Percentiles rank a stretch among this genome's conserved stretches.
These are phyloP conservation scores for Folsomia candida DNA, from an alignment of 2,888 invertebrate species.

Conservation along the genomic window DNA sequence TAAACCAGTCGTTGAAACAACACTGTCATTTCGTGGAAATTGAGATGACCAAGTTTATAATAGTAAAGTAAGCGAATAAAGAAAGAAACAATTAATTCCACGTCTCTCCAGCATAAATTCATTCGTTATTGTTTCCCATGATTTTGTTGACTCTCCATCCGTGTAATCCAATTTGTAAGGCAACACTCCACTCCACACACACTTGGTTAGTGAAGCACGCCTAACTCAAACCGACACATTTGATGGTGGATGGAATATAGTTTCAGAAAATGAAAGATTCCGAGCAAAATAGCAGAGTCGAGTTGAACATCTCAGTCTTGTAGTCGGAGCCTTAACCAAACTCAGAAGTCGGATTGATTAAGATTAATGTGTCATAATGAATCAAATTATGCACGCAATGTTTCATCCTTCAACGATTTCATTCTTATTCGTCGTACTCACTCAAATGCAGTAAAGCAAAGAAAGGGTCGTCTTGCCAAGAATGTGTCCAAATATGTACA, in stretches of 20 bases:
- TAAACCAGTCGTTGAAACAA: too few relatives aligned
- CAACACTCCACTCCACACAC: not conserved
- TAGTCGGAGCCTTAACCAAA: not conserved
- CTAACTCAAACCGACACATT: not conserved
- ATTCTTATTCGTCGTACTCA: not conserved
- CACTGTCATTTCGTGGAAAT: too few relatives aligned
- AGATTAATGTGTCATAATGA: constrained; percentile 8
- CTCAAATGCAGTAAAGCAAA: too few relatives aligned
- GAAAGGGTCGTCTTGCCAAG: too few relatives aligned
- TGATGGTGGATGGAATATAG: not conserved
- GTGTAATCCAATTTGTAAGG: not conserved
- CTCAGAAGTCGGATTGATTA: not conserved
- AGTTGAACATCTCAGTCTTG: not conserved
- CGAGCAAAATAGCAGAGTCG: too few relatives aligned
- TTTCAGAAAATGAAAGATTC: not conserved
- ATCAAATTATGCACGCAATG: constrained; percentile 5
- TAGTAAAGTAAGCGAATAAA: too few relatives aligned
- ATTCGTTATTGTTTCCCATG: not conserved
- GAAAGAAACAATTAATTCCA: too few relatives aligned
- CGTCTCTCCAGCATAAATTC: too few relatives aligned
- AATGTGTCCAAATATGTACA: too few relatives aligned
- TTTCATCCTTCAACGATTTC: constrained; percentile 4
- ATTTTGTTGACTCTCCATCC: not conserved
- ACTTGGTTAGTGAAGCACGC: not conserved
- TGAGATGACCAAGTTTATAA: too few relatives aligned